Evolutionary conservation across 1,140 invertebrate genomes (phyloP), one percentile per base, ranked within the genome.

Genomic region (Chlorops oryzae): DNA sequence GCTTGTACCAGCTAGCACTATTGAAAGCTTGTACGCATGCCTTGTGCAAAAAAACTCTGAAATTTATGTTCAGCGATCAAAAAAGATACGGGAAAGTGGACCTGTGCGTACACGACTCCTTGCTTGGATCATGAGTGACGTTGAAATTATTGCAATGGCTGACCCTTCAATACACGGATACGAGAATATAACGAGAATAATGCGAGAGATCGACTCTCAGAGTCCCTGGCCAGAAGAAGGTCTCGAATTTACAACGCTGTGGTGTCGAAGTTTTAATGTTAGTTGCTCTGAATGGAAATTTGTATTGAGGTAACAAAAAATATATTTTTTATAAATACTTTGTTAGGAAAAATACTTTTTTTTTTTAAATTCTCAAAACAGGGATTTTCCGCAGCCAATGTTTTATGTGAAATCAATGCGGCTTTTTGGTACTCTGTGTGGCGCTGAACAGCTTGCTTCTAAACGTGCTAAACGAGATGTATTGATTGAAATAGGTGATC

Each of bases 351-450:
- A 3, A 7, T 2, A 13, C 3, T n/a, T 49, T 10, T 47, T 50
- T 40, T 35, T 0, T 23, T 41, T 21, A 1, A 28, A 24, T 20
- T 0, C 13, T n/a, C n/a, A n/a, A n/a, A n/a, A 18, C 23, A 70
- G 96, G n/a, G 96, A 99, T 74, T 99, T 97, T 70, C 93, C 94
- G 0, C 92, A 96, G 62, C 89, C 92, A 2, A 79, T 95, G 70
- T 75, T 96, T 34, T 81, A 89, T 52, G 86, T 96, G 25, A 81
- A 84, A 54, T 80, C 86, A 42, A 79, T 96, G 59, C 84, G 85
- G 51, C 78, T 97, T 22, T 96, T 89, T 83, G 96, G 96, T 1
- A 82, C 84, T 58, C 70, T 98, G 2, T 83, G 88, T 43, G 96
- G 90, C 0, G 94, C 92, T 0, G 95, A 98, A 70, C 87, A 92